Evolutionary conservation across 2,797 vertebrate species (phyloP).

Genomic region (Pachyuromys duprasi): DNA sequence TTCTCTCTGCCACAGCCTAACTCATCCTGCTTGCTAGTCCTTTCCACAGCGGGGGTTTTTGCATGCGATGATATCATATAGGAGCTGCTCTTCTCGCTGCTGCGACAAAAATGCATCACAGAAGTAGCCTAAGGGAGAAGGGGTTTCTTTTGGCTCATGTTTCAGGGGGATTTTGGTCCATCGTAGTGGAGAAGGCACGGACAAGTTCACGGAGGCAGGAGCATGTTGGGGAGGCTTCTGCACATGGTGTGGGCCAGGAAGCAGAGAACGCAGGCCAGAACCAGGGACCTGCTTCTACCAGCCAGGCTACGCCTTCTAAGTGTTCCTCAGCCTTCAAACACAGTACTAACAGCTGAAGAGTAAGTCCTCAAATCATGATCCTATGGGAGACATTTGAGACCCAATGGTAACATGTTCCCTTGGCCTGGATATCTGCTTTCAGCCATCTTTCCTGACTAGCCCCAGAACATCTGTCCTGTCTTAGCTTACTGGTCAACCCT

Average conservation of each 20-base stretch:
- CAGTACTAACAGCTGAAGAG: not conserved
- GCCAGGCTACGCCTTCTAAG: not conserved
- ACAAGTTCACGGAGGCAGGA: not conserved
- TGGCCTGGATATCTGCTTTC: not conserved
- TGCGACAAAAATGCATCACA: not conserved
- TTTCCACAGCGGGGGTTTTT: not conserved
- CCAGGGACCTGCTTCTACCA: not conserved
- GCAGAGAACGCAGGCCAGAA: not conserved
- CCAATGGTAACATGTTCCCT: not conserved
- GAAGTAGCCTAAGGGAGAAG: not conserved
- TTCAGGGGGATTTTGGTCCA: not conserved
- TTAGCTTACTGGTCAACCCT: not conserved
- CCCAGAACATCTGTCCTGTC: not conserved
- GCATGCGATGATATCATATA: not conserved
- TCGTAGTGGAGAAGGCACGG: not conserved
- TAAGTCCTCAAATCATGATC: not conserved
- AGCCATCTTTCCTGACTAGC: not conserved
- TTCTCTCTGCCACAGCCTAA: not conserved
- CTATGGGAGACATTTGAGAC: not conserved
- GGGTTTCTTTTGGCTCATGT: not conserved
- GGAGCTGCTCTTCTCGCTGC: not conserved
- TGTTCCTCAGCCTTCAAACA: not conserved
- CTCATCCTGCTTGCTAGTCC: rapidly evolving
- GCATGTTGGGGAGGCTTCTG: not conserved
- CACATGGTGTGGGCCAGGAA: not conserved